Percentiles rank a stretch among this genome's conserved stretches.
Evolutionary conservation across 2,797 vertebrate genomes (phyloP).

Genomic region (Bradypodion ventrale): DNA sequence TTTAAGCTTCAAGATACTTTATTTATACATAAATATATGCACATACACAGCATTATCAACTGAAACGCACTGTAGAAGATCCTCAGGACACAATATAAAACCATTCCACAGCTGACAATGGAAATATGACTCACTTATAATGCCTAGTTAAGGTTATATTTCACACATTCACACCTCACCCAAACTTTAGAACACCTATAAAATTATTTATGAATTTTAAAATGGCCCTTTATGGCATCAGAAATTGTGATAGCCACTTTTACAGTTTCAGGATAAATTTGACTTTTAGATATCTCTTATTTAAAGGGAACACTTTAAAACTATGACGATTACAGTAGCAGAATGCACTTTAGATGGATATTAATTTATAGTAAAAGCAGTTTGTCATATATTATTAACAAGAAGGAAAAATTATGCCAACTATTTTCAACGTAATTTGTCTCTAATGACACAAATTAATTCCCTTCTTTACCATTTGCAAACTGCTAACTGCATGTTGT

Average conservation of each 20-base stretch:
- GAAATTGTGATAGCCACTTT: not conserved
- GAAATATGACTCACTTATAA: not conserved
- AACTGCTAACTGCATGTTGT: not conserved
- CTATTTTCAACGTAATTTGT: conserved; percentile 19
- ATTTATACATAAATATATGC: not conserved
- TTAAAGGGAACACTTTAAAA: not conserved
- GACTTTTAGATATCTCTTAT: not conserved
- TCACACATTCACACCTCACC: not conserved
- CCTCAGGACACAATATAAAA: not conserved
- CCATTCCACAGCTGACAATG: not conserved
- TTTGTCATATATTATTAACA: not conserved
- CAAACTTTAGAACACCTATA: not conserved
- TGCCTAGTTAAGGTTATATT: not conserved
- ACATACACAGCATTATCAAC: not conserved
- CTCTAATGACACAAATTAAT: conserved; percentile 32
- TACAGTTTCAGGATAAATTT: not conserved
- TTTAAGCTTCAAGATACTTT: not conserved
- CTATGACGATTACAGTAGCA: not conserved
- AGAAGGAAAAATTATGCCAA: not conserved
- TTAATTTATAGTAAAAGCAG: not conserved
- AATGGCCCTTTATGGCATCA: not conserved
- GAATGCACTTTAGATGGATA: not conserved
- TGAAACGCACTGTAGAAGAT: not conserved
- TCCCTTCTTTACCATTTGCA: conserved; percentile 21
- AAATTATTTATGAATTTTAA: not conserved